phyloP scores from a whole-genome alignment of 2,797 vertebrate species.

The Poeciliopsis presidionis region DNA sequence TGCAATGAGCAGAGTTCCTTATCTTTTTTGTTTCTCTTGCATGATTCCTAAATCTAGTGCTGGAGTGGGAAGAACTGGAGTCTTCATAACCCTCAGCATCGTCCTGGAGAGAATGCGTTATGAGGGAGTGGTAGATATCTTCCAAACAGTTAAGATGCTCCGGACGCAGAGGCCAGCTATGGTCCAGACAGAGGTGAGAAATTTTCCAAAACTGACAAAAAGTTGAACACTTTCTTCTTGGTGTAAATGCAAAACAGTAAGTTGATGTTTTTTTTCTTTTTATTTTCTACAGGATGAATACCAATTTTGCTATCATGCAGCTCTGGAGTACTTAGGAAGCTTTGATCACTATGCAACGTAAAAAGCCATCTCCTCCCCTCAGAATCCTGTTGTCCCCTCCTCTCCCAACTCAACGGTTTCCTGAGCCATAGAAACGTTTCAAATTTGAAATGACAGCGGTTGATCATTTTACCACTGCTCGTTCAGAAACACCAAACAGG shows the following conservation, averaged over 20 bases:
- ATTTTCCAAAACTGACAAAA: neutral
- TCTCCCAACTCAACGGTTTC: slow-evolving; percentile 74
- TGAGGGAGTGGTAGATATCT: slow-evolving; percentile 97
- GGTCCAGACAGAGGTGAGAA: slow-evolving; percentile 96
- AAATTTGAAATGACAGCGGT: slow-evolving; percentile 79
- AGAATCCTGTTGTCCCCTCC: slow-evolving; percentile 64
- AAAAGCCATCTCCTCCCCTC: slow-evolving; percentile 88
- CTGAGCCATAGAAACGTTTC: slow-evolving; percentile 88
- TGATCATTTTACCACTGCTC: slow-evolving; percentile 34
- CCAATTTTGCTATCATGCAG: slow-evolving; percentile 99
- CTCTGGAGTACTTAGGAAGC: slow-evolving; percentile 98
- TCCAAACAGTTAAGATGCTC: slow-evolving; percentile 99
- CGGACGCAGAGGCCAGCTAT: slow-evolving; percentile 97
- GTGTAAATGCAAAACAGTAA: neutral
- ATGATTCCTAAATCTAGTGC: slow-evolving; percentile 77
- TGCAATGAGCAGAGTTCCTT: neutral
- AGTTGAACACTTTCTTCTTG: neutral
- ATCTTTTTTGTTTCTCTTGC: neutral
- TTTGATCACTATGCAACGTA: slow-evolving; percentile 99
- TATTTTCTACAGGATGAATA: slow-evolving; percentile 89
- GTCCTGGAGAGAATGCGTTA: slow-evolving; percentile 98
- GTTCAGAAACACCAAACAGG: slow-evolving; percentile 50
- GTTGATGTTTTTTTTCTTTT: slow-evolving; percentile 28
- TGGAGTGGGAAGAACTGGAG: slow-evolving; percentile 94
- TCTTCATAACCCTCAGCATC: slow-evolving; percentile 97